A percentile compares a stretch with the other conserved stretches of the same genome.
phyloP scores from a whole-genome alignment of 2,888 invertebrate species.

The Drosophila algonquin region DNA sequence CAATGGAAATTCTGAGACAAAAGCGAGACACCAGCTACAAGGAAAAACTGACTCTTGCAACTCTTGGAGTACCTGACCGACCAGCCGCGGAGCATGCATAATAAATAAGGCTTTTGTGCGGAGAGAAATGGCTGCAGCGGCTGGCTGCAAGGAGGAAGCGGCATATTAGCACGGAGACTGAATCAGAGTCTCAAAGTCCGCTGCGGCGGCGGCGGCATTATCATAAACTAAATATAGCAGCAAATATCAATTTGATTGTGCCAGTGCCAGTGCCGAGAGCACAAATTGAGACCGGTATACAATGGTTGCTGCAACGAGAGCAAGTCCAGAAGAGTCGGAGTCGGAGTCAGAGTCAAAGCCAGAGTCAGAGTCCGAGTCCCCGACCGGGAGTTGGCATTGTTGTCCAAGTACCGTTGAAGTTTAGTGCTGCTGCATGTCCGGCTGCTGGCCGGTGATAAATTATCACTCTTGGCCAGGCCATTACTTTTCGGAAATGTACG shows the following conservation, averaged over 20 bases:
- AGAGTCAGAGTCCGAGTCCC: slow-evolving; percentile 1
- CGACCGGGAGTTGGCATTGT: slow-evolving; percentile 52
- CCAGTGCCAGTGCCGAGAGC: slow-evolving; percentile 39
- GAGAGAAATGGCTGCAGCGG: slow-evolving; percentile 43
- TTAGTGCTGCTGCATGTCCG: slow-evolving; percentile 54
- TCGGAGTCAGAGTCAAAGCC: neutral
- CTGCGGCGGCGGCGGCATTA: slow-evolving; percentile 64
- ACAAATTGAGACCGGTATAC: slow-evolving; percentile 61
- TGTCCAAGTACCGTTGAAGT: slow-evolving; percentile 67
- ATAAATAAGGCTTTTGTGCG: slow-evolving; percentile 60
- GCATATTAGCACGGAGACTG: slow-evolving; percentile 57
- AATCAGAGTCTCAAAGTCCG: slow-evolving; percentile 35
- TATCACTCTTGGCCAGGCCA: slow-evolving; percentile 75
- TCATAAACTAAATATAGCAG: slow-evolving; percentile 80
- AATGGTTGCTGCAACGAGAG: slow-evolving; percentile 10
- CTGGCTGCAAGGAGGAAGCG: slow-evolving; percentile 57
- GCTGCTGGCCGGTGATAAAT: slow-evolving; percentile 79
- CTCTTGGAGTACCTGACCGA: slow-evolving; percentile 16
- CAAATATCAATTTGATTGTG: slow-evolving; percentile 79
- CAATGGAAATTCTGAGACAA: slow-evolving; percentile 31
- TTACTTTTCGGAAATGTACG: slow-evolving; percentile 78
- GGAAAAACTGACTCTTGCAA: slow-evolving; percentile 5
- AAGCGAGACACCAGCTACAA: neutral
- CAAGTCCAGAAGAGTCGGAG: neutral
- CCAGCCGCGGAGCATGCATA: slow-evolving; percentile 46